Conservation (phyloP, 2,797 vertebrate genomes). For the Myripristis jacobus region DNA sequence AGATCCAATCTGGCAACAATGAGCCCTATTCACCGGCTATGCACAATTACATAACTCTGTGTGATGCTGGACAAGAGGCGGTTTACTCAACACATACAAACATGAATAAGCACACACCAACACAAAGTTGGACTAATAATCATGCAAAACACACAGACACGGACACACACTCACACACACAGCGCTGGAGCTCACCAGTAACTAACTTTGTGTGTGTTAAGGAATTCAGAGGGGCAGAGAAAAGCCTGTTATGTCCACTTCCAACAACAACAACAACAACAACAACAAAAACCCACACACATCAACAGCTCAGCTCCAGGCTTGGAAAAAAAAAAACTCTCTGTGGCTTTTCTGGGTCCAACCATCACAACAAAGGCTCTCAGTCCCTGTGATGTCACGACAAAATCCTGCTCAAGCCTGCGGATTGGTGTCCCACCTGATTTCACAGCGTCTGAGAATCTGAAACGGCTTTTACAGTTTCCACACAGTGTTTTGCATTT, state of each 20-base stretch:
- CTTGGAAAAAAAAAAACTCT: slow-evolving; percentile 16
- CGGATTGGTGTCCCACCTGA: slow-evolving; percentile 5
- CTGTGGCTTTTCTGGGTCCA: slow-evolving; percentile 11
- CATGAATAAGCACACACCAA: slow-evolving; percentile 28
- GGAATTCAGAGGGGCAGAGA: slow-evolving; percentile 52
- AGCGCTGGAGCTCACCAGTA: slow-evolving; percentile 25
- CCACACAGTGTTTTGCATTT: neutral
- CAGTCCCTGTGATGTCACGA: slow-evolving; percentile 40
- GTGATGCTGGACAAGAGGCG: slow-evolving; percentile 46
- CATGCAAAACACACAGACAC: slow-evolving; percentile 1
- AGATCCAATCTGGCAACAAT: slow-evolving; percentile 66
- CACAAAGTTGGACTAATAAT: slow-evolving; percentile 35
- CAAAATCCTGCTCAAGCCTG: slow-evolving; percentile 29
- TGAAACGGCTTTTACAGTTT: slow-evolving; percentile 14
- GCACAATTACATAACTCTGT: slow-evolving; percentile 70
- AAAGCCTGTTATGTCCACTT: slow-evolving; percentile 45
- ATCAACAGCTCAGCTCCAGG: slow-evolving; percentile 32
- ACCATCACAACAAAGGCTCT: slow-evolving; percentile 47
- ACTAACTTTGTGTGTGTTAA: slow-evolving; percentile 29
- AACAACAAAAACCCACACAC: slow-evolving; percentile 36
- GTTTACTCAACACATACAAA: slow-evolving; percentile 58
- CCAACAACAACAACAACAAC: too few species aligned
- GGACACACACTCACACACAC: slow-evolving; percentile 5
- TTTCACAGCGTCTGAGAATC: slow-evolving; percentile 5
- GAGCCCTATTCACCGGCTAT: slow-evolving; percentile 68